Percentiles rank a stretch among this genome's conserved stretches.
phyloP scores from a whole-genome alignment of 2,113 vertebrate genomes.

The Apus apus region DNA sequence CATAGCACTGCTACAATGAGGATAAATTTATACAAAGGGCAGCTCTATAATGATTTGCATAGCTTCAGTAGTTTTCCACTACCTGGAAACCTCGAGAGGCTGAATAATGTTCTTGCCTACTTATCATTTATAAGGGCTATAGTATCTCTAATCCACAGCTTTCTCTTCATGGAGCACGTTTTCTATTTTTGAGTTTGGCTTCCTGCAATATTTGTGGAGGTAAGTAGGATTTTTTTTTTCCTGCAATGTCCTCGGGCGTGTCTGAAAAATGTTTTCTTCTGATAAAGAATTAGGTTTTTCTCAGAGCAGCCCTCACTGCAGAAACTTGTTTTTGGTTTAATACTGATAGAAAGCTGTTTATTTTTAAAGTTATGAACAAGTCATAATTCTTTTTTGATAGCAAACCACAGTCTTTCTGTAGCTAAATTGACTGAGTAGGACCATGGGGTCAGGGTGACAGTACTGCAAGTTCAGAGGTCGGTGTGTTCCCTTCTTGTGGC shows the following conservation, averaged over 20 bases:
- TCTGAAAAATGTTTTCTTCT: conserved; percentile 48
- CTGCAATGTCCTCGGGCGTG: background rate
- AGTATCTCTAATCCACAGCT: background rate
- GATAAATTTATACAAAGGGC: background rate
- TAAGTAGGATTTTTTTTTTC: background rate
- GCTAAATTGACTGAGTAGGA: fast-evolving
- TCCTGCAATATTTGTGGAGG: background rate
- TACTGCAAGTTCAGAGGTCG: background rate
- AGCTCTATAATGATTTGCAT: background rate
- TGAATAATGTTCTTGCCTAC: background rate
- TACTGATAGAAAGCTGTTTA: background rate
- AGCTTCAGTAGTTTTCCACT: background rate
- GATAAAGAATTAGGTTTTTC: conserved; percentile 39
- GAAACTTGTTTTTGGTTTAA: background rate
- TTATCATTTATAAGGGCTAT: background rate
- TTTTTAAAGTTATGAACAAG: background rate
- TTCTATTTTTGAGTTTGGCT: background rate
- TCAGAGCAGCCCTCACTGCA: background rate
- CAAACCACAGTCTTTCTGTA: background rate
- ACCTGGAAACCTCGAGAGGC: background rate
- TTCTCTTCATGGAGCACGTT: background rate
- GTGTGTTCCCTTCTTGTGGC: fast-evolving
- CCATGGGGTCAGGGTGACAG: background rate
- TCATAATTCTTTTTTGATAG: fast-evolving
- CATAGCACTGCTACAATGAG: background rate